phyloP scores from a whole-genome alignment of 2,113 vertebrate genomes.

The Phaetusa simplex region DNA sequence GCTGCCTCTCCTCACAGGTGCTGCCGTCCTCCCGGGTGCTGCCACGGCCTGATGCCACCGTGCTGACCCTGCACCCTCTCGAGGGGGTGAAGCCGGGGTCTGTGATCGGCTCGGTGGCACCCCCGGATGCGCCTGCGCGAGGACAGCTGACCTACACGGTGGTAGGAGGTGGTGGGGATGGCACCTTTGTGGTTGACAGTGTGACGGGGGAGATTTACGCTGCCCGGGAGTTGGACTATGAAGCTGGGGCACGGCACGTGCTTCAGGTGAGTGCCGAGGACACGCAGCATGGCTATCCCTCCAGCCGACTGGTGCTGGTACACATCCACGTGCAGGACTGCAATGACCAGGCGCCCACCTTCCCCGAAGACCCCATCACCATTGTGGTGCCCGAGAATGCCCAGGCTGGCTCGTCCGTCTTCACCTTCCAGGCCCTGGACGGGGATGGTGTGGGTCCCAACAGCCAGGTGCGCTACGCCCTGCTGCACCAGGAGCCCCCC shows the following conservation, averaged over 20 bases:
- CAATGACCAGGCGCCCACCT: slow-evolving; percentile 90
- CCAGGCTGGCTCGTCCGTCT: slow-evolving; percentile 76
- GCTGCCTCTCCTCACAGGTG: slow-evolving; percentile 72
- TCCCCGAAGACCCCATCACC: slow-evolving; percentile 88
- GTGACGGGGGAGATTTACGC: slow-evolving; percentile 85
- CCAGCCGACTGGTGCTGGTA: slow-evolving; percentile 82
- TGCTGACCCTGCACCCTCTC: slow-evolving; percentile 80
- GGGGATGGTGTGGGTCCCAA: slow-evolving; percentile 91
- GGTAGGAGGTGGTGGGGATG: slow-evolving; percentile 84
- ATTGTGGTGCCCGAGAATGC: slow-evolving; percentile 86
- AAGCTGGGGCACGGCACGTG: slow-evolving; percentile 77
- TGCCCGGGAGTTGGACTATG: slow-evolving; percentile 88
- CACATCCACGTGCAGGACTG: slow-evolving; percentile 89
- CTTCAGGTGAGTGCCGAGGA: slow-evolving; percentile 86
- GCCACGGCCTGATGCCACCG: slow-evolving; percentile 71
- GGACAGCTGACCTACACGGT: slow-evolving; percentile 85
- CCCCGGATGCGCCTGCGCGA: background rate
- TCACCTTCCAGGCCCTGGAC: slow-evolving; percentile 89
- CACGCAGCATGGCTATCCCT: slow-evolving; percentile 74
- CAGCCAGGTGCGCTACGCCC: slow-evolving; percentile 85
- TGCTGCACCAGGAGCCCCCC: slow-evolving; percentile 82
- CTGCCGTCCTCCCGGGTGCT: slow-evolving; percentile 76
- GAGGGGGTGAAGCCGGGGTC: slow-evolving; percentile 89
- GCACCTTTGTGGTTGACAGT: slow-evolving; percentile 88
- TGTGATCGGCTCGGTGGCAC: slow-evolving; percentile 83